Conservation (phyloP, 2,113 vertebrate genomes). For the Saguinus midas region DNA sequence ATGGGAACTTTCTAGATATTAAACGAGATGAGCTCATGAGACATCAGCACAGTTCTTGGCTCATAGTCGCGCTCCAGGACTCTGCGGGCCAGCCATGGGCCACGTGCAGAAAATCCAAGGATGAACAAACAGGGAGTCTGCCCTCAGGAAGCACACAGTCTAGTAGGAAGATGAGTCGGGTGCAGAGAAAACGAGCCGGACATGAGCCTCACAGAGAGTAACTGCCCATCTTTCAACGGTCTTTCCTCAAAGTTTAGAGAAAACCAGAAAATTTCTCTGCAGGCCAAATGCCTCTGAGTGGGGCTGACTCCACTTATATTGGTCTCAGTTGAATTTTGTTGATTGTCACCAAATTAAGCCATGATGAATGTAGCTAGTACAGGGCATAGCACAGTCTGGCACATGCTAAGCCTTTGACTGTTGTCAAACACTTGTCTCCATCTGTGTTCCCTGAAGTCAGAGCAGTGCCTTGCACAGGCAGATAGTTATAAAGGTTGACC, state of each 20-base stretch:
- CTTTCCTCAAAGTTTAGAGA: not conserved
- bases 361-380: not conserved
- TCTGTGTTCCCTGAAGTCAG: not conserved
- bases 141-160: not conserved
- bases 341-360: not conserved
- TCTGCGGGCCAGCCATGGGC: not conserved
- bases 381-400: not conserved
- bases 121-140: not conserved
- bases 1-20: not conserved
- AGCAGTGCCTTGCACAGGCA: rapidly evolving
- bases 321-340: not conserved
- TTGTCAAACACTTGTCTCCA: not conserved
- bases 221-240: not conserved
- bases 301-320: not conserved
- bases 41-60: not conserved
- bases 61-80: not conserved
- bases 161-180: not conserved
- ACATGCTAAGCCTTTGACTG: not conserved
- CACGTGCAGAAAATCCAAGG: not conserved
- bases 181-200: not conserved
- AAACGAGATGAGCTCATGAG: not conserved
- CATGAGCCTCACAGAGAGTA: not conserved
- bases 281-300: not conserved
- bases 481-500: not conserved
- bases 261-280: not conserved